Evolutionary conservation across 2,113 vertebrate species (phyloP), one percentile per base, ranked within the genome.

Genomic region (Melierax canorus): DNA sequence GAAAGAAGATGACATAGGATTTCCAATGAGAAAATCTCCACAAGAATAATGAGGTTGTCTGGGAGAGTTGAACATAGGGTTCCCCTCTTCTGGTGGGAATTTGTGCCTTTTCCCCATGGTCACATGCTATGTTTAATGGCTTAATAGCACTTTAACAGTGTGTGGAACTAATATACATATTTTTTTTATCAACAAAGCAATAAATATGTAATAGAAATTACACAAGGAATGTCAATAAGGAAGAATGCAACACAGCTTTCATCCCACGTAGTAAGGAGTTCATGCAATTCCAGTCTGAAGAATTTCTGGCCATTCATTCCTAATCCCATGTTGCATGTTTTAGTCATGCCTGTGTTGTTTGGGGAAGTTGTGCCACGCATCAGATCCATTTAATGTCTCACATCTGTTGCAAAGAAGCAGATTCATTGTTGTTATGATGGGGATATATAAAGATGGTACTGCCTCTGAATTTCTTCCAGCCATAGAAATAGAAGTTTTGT

Each of bases 81-180:
- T 71, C 5, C 24, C 4, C 7, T 71, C 7, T 68, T 81, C 34
- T 50, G 11, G 4, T 24, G 17, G 17, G 15, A 78, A 67, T 78
- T 17, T 62, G 1, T 63, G 12, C 10, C 15, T 84, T 84, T 80
- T 63, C 5, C 26, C 9, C 4, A 15, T 20, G 6, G 20, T 39
- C 36, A 17, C 7, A 39, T 22, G 1, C 13, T 20, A 6, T 66
- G 9, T 71, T 78, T 83, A 51, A 62, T 11, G 11, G 14, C 6
- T 1, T 1, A 0, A 13, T 22, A 69, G 6, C 5, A 53, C 1
- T 66, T 74, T 32, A 34, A 58, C 2, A 36, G 16, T 7, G 3
- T 62, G 11, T 41, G 29, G 20, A 83, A 53, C 4, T 27, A 68
- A 75, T 13, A 23, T 2, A 30, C 0, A 0, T 39, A 4, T 15